Conservation (phyloP, 2,113 vertebrate species). For the Nothoprocta pentlandii region DNA sequence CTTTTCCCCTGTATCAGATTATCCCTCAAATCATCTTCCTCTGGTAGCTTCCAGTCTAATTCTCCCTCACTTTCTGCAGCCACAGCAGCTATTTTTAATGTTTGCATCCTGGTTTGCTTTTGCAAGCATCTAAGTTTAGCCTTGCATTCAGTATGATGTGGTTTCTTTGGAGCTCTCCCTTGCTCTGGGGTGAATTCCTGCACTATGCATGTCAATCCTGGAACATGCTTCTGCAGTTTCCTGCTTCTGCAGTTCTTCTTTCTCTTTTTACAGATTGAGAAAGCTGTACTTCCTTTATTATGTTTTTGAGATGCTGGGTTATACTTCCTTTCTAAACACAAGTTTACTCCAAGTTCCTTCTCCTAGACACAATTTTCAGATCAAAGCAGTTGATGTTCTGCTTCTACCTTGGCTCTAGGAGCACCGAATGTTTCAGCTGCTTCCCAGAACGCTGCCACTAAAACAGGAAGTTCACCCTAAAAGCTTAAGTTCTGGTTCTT, state of each 20-base stretch:
- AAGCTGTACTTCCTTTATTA: neutral
- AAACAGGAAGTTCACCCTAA: neutral
- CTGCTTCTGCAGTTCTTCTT: neutral
- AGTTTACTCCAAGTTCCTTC: neutral
- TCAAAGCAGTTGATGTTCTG: neutral
- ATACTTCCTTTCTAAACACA: neutral
- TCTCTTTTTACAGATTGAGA: neutral
- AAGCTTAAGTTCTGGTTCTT: neutral
- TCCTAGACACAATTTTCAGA: neutral
- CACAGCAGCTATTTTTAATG: conserved; percentile 58
- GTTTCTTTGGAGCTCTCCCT: conserved; percentile 30
- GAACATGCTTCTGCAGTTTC: neutral
- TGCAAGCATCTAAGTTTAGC: conserved; percentile 51
- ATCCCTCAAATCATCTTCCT: neutral
- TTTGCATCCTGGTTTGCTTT: conserved; percentile 26
- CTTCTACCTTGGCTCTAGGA: neutral
- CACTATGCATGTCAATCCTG: conserved; percentile 1
- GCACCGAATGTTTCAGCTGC: neutral
- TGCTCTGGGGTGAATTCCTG: neutral
- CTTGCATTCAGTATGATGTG: neutral
- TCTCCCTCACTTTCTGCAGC: conserved; percentile 37
- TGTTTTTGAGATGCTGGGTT: neutral
- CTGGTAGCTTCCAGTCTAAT: conserved; percentile 33
- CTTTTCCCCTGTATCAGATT: neutral
- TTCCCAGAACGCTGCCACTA: neutral